Conservation (phyloP, 2,113 vertebrate species). For the Microcebus lehilahytsara region DNA sequence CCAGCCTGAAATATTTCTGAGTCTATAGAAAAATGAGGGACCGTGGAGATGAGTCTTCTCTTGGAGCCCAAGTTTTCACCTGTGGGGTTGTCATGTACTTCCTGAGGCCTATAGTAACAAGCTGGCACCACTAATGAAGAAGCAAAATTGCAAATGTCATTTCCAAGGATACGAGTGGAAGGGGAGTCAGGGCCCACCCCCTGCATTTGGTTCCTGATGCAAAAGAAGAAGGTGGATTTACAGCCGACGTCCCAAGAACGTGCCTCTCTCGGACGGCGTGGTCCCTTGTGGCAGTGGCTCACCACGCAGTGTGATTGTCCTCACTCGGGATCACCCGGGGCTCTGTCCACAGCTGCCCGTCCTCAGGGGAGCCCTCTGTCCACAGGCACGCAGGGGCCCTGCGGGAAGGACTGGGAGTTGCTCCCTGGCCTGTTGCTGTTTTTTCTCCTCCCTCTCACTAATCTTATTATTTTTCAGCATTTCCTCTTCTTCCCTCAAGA, state of each 20-base stretch:
- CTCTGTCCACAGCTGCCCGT: fast-evolving
- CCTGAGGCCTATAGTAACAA: background rate
- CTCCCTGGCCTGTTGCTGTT: fast-evolving
- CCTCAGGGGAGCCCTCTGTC: fast-evolving
- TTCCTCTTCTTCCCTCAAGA: too few relatives aligned
- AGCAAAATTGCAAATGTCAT: fast-evolving
- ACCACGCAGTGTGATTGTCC: fast-evolving
- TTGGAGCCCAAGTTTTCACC: background rate
- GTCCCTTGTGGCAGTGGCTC: background rate
- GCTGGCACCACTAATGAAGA: fast-evolving
- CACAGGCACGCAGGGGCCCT: fast-evolving
- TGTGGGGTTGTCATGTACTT: fast-evolving
- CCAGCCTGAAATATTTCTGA: background rate
- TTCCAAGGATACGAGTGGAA: background rate
- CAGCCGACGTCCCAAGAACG: fast-evolving
- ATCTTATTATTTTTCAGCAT: fast-evolving
- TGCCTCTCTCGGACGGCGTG: background rate
- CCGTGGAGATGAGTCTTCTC: fast-evolving
- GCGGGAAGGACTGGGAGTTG: fast-evolving
- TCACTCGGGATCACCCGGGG: background rate
- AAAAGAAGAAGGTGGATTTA: background rate
- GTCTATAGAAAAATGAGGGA: background rate
- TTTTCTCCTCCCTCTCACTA: fast-evolving
- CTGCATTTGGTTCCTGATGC: fast-evolving
- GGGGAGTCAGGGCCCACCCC: fast-evolving